These are phyloP conservation scores for Trileptium ribeirensis DNA, from an alignment of 2,888 invertebrate species.

Conservation along the genomic window DNA sequence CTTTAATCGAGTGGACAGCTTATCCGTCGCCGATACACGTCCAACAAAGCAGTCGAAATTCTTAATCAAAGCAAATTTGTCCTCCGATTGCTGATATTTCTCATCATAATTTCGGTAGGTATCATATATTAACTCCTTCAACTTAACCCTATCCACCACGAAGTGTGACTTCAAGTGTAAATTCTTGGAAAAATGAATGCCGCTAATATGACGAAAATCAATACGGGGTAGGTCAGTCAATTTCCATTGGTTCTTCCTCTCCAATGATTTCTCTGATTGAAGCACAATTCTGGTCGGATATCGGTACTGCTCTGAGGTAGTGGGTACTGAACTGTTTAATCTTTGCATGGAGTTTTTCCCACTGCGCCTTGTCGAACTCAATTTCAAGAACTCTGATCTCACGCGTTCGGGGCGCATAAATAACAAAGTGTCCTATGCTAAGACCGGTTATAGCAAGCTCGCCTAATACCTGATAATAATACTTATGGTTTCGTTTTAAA, in stretches of 20 bases:
- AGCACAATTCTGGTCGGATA: too few relatives aligned
- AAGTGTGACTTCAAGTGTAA: too few relatives aligned
- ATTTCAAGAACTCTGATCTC: neutral
- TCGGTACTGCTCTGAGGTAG: too few relatives aligned
- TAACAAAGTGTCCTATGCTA: neutral
- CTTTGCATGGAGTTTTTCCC: too few relatives aligned
- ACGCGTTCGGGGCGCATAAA: neutral
- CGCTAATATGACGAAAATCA: too few relatives aligned
- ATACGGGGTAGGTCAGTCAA: too few relatives aligned
- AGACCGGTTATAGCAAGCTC: neutral
- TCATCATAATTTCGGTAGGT: neutral
- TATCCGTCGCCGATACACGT: neutral
- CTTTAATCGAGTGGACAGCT: neutral
- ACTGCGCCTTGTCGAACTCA: neutral
- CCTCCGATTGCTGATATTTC: neutral
- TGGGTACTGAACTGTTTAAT: too few relatives aligned
- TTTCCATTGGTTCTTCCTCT: too few relatives aligned
- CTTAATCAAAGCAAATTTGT: neutral
- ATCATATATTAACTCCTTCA: neutral
- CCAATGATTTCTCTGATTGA: too few relatives aligned
- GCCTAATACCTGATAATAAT: neutral
- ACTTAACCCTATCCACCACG: too few relatives aligned
- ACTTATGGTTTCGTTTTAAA: neutral
- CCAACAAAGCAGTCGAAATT: neutral
- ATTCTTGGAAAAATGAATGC: too few relatives aligned